phyloP scores from a whole-genome alignment of 2,113 vertebrate species.

The Pseudois nayaur region DNA sequence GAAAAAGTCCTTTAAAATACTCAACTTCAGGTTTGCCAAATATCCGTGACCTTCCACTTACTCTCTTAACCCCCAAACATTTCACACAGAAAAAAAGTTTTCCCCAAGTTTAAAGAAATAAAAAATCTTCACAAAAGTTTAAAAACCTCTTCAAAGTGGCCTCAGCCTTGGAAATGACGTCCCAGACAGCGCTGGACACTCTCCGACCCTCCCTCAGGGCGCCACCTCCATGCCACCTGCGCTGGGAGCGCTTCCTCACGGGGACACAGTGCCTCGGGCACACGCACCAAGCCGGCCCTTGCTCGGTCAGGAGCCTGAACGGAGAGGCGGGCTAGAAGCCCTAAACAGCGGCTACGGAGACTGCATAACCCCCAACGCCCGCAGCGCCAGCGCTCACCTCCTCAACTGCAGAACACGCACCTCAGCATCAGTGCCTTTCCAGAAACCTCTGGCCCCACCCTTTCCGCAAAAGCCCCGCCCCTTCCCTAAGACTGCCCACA shows the following conservation, averaged over 20 bases:
- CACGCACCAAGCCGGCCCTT: too few species aligned
- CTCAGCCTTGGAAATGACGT: not conserved
- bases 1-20: not conserved
- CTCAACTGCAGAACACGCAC: fast-evolving
- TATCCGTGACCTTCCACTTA: not conserved
- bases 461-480: not conserved
- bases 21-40: not conserved
- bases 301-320: not conserved
- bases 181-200: not conserved
- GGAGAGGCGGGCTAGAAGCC: fast-evolving
- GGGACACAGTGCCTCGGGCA: not conserved
- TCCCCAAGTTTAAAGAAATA: not conserved
- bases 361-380: fast-evolving
- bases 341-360: too few species aligned
- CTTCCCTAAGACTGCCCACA: not conserved
- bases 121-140: not conserved
- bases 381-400: fast-evolving
- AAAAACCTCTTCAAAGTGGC: not conserved
- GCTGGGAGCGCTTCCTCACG: too few species aligned
- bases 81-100: not conserved
- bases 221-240: too few species aligned
- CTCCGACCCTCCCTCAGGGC: too few species aligned
- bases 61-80: not conserved
- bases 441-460: not conserved
- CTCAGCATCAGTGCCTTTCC: not conserved